These are phyloP conservation scores for Leucophenga montana DNA, from an alignment of 2,888 invertebrate genomes.

Conservation along the genomic window DNA sequence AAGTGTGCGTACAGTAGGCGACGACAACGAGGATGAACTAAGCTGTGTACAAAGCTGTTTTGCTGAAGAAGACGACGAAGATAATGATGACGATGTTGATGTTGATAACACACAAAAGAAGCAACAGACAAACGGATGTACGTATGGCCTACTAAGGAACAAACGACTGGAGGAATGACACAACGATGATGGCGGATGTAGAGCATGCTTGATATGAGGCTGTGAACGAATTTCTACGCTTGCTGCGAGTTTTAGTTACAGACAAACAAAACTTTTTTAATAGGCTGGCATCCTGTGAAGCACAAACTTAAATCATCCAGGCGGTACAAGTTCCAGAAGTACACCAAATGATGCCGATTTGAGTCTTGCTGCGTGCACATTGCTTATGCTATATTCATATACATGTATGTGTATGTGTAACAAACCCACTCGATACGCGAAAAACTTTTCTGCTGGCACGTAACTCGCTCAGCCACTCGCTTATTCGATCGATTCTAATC, in stretches of 20 bases:
- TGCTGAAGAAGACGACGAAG: background rate
- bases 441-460: conserved; percentile 14
- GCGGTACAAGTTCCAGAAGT: background rate
- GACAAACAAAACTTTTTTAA: conserved; percentile 14
- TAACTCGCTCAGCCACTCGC: background rate
- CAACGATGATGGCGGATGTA: background rate
- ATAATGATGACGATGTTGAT: background rate
- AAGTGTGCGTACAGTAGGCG: background rate
- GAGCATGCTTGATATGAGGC: background rate
- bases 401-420: too few relatives aligned
- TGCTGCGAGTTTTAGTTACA: background rate
- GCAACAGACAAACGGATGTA: conserved; percentile 12
- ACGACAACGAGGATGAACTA: background rate
- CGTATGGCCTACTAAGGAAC: background rate
- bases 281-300: background rate
- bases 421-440: background rate
- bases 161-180: background rate
- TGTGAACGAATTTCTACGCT: too few relatives aligned
- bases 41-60: background rate
- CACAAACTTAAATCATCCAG: background rate
- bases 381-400: too few relatives aligned
- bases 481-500: conserved; percentile 15
- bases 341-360: background rate
- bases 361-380: background rate
- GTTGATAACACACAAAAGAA: conserved; percentile 3